A percentile compares a stretch with the other conserved stretches of the same genome.
These are phyloP conservation scores for Drosophila percnosoma DNA, from an alignment of 2,888 invertebrate genomes.

Conservation along the genomic window DNA sequence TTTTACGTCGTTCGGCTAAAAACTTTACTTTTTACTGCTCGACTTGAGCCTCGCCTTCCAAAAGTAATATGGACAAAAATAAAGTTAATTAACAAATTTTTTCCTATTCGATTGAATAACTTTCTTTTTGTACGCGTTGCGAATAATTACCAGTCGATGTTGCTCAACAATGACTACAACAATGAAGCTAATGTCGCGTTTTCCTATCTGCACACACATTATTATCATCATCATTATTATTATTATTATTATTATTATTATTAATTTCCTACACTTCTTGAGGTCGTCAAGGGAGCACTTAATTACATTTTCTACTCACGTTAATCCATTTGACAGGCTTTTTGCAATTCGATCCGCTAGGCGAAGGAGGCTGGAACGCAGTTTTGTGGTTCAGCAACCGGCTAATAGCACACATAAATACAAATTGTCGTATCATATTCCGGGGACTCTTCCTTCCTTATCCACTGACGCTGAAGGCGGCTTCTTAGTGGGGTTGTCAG, in stretches of 20 bases:
- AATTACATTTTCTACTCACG: neutral
- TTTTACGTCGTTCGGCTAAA: neutral
- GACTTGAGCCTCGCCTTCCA: neutral
- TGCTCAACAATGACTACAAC: neutral
- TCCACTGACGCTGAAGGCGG: neutral
- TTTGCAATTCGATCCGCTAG: neutral
- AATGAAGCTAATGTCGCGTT: neutral
- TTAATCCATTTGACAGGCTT: neutral
- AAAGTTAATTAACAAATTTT: neutral
- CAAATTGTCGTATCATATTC: neutral
- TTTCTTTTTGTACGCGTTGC: neutral
- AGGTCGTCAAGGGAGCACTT: neutral
- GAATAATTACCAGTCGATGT: neutral
- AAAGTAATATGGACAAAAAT: neutral
- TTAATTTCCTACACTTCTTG: neutral
- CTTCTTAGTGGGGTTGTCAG: neutral
- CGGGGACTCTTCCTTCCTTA: neutral
- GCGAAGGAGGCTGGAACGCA: neutral
- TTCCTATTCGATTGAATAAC: neutral
- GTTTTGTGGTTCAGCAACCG: neutral
- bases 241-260: neutral
- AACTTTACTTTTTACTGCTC: neutral
- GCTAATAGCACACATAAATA: conserved; percentile 1
- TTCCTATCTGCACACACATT: neutral
- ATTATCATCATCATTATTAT: too few relatives aligned